These are phyloP conservation scores for Petaurus breviceps DNA, from an alignment of 2,113 vertebrate species.

Conservation along the genomic window DNA sequence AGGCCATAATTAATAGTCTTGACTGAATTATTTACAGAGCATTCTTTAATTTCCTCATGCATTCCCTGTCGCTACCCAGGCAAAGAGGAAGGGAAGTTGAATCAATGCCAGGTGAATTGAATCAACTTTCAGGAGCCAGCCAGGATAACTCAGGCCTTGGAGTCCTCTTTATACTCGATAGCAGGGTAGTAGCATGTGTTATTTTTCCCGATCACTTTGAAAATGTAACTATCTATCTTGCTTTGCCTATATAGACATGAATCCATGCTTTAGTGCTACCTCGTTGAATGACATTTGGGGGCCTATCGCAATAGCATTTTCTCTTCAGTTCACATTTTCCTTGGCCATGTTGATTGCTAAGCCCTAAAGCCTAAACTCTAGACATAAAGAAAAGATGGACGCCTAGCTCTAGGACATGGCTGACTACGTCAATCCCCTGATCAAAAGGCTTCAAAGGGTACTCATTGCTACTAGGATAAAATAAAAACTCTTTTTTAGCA, in stretches of 20 bases:
- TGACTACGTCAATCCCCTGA: neutral
- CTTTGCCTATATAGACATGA: neutral
- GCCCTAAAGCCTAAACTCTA: neutral
- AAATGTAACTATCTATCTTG: neutral
- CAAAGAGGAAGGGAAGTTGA: neutral
- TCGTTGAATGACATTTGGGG: neutral
- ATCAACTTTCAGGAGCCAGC: neutral
- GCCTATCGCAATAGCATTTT: neutral
- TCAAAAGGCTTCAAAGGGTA: neutral
- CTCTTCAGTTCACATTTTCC: neutral
- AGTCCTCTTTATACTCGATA: neutral
- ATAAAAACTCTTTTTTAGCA: neutral
- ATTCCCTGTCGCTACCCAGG: neutral
- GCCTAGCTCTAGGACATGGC: neutral
- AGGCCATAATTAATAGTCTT: constrained; percentile 2
- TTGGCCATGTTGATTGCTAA: neutral
- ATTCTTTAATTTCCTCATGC: neutral
- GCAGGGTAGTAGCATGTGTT: neutral
- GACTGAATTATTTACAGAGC: neutral
- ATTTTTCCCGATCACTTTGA: neutral
- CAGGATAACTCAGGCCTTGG: neutral
- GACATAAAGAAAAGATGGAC: neutral
- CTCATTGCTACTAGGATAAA: neutral
- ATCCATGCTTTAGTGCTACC: neutral
- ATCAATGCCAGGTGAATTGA: neutral